Percentiles rank a stretch among this genome's conserved stretches.
Evolutionary conservation across 2,888 invertebrate genomes (phyloP).

Genomic region (Pedicia rivosa): DNA sequence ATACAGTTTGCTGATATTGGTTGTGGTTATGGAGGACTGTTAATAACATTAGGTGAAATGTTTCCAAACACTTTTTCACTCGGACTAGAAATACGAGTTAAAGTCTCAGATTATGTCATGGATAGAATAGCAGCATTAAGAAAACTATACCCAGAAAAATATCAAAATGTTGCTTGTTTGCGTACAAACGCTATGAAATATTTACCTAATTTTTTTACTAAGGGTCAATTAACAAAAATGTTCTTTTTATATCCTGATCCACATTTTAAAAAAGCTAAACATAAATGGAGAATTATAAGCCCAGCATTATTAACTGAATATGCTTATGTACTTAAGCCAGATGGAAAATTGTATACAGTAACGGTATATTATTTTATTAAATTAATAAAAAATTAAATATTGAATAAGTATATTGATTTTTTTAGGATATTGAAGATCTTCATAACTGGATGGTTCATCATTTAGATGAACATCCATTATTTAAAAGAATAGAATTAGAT

Average conservation of each 20-base stretch:
- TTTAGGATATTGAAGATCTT: constrained; percentile 91
- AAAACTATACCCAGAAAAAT: constrained; percentile 52
- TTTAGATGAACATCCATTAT: constrained; percentile 80
- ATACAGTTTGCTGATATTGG: constrained; percentile 94
- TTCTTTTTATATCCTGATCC: constrained; percentile 99
- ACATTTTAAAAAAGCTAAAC: constrained; percentile 96
- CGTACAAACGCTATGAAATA: constrained; percentile 99
- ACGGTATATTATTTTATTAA: too few species aligned
- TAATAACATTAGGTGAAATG: constrained; percentile 78
- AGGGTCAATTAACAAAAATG: constrained; percentile 91
- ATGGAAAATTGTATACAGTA: constrained; percentile 34
- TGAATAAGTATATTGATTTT: too few species aligned
- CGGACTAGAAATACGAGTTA: constrained; percentile 95
- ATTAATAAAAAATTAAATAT: too few species aligned
- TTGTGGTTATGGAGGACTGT: constrained; percentile 93
- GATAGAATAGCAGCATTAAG: constrained; percentile 84
- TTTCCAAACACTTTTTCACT: constrained; percentile 80
- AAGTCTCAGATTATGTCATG: constrained; percentile 96
- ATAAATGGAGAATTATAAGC: constrained; percentile 98
- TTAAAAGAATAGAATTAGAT: constrained; percentile 53
- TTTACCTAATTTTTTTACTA: constrained; percentile 89
- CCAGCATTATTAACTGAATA: constrained; percentile 87
- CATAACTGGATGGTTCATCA: constrained; percentile 95
- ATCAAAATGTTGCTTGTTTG: constrained; percentile 87
- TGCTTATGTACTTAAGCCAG: constrained; percentile 78